A percentile compares a stretch with the other conserved stretches of the same genome.
These are phyloP conservation scores for Vireo altiloquus DNA, from an alignment of 2,113 vertebrate genomes.

Conservation along the genomic window DNA sequence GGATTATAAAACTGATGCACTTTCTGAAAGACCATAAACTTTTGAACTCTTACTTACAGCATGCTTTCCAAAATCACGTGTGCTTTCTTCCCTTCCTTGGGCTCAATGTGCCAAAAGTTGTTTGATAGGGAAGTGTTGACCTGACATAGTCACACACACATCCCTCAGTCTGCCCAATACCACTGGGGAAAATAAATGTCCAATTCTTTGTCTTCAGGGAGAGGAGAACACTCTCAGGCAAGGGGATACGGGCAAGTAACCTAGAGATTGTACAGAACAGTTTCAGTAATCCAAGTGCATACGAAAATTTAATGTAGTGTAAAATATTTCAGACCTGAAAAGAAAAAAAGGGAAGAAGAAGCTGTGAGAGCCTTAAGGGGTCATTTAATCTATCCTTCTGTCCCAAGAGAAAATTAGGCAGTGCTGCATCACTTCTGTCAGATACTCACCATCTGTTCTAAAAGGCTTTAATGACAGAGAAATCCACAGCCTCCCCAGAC, in stretches of 20 bases:
- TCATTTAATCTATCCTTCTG: neutral
- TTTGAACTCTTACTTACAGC: neutral
- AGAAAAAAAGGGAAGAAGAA: neutral
- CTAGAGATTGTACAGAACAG: neutral
- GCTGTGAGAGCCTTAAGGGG: neutral
- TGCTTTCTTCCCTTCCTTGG: neutral
- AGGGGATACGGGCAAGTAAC: neutral
- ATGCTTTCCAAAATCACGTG: neutral
- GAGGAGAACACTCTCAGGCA: neutral
- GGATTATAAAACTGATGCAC: neutral
- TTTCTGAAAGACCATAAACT: neutral
- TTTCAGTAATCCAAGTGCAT: neutral
- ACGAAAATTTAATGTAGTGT: neutral
- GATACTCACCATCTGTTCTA: neutral
- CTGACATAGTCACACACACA: neutral
- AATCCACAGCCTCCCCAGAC: neutral
- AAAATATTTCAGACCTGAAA: neutral
- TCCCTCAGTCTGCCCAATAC: neutral
- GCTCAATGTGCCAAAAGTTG: neutral
- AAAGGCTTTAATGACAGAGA: slow-evolving; percentile 6
- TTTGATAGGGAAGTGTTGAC: neutral
- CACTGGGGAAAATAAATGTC: neutral
- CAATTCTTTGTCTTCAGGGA: neutral
- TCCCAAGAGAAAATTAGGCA: neutral
- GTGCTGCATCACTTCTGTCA: neutral